Evolutionary conservation across 1,140 invertebrate genomes (phyloP).

Genomic region (Halyomorpha halys): DNA sequence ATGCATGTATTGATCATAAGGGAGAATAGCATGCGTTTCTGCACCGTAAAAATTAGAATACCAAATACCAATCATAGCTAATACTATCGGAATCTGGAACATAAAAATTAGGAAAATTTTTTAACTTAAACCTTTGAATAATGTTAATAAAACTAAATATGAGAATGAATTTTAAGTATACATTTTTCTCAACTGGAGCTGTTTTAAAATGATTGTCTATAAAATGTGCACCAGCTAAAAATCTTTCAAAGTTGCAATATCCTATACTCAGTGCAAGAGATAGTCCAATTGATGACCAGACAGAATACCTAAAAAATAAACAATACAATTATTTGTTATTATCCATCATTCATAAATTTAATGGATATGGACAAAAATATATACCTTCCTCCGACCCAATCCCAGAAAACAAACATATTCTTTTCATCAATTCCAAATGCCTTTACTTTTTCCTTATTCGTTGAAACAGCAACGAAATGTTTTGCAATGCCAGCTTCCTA

Average conservation of each 20-base stretch:
- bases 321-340: too few species aligned
- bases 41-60: constrained; percentile 91
- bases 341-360: too few species aligned
- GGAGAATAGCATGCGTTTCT: constrained; percentile 91
- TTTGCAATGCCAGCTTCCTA: constrained; percentile 62
- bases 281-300: constrained; percentile 97
- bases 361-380: too few species aligned
- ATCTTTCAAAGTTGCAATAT: constrained; percentile 89
- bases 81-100: constrained; percentile 78
- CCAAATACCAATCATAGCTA: constrained; percentile 92
- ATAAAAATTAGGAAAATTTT: constrained; percentile 19
- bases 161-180: constrained; percentile 43
- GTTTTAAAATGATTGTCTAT: constrained; percentile 91
- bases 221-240: constrained; percentile 81
- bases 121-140: not conserved
- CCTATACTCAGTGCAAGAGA: constrained; percentile 91
- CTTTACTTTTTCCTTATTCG: constrained; percentile 83
- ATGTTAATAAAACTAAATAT: not conserved
- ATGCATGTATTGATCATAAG: constrained; percentile 98
- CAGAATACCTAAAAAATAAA: constrained; percentile 51
- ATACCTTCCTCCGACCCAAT: constrained; percentile 89
- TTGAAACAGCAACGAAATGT: constrained; percentile 97
- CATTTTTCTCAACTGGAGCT: constrained; percentile 87
- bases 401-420: constrained; percentile 99
- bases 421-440: constrained; percentile 94